These are phyloP conservation scores for Calosoma granatense DNA, from an alignment of 1,140 invertebrate genomes.

Conservation along the genomic window DNA sequence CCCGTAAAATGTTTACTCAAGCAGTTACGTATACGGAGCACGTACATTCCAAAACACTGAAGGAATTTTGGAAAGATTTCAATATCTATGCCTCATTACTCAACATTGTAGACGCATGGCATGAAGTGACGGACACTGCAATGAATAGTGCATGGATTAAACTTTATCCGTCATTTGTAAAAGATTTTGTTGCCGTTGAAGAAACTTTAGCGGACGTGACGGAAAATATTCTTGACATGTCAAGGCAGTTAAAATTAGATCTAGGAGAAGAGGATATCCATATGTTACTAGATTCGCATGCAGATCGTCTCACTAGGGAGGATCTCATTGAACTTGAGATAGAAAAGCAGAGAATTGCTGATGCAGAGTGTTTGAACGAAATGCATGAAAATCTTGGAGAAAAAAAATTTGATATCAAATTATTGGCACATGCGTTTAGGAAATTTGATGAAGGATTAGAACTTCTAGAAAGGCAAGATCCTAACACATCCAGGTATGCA, in stretches of 20 bases:
- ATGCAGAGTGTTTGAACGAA: too few relatives aligned
- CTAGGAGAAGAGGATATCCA: neutral
- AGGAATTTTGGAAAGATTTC: neutral
- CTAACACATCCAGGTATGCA: too few relatives aligned
- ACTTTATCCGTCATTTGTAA: too few relatives aligned
- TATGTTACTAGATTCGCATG: neutral
- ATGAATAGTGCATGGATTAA: too few relatives aligned
- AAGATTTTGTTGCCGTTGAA: neutral
- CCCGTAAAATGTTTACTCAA: constrained; percentile 11
- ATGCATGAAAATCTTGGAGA: too few relatives aligned
- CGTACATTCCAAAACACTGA: neutral
- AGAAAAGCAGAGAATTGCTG: too few relatives aligned
- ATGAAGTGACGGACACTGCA: too few relatives aligned
- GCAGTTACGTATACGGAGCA: neutral
- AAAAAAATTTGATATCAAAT: too few relatives aligned
- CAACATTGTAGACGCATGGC: too few relatives aligned
- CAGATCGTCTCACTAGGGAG: neutral
- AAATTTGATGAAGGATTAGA: too few relatives aligned
- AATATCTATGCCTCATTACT: constrained; percentile 15
- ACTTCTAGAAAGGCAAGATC: too few relatives aligned
- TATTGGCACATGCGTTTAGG: too few relatives aligned
- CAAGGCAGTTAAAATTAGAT: neutral
- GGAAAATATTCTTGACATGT: neutral
- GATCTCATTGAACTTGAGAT: neutral
- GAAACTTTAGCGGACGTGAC: neutral